phyloP scores from a whole-genome alignment of 2,888 invertebrate species.

The Pristionchus japonicus region DNA sequence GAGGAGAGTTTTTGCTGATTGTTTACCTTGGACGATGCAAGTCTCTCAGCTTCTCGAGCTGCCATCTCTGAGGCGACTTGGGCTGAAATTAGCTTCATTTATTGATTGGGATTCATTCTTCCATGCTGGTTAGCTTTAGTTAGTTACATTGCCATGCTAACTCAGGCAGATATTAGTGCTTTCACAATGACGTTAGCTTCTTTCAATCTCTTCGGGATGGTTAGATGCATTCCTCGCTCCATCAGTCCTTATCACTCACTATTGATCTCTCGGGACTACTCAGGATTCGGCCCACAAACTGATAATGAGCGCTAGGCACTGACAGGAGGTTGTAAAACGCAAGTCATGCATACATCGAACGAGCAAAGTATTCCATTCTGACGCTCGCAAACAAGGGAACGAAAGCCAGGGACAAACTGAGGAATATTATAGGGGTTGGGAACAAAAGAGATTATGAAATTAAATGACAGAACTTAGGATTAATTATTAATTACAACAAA shows the following conservation, averaged over 20 bases:
- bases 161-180: neutral
- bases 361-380: neutral
- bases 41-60: slow-evolving; percentile 31
- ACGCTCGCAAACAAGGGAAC: neutral
- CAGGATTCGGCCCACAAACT: neutral
- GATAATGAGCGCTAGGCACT: neutral
- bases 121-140: neutral
- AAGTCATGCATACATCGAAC: neutral
- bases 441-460: neutral
- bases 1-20: neutral
- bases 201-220: neutral
- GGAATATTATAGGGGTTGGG: neutral
- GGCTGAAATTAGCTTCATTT: slow-evolving; percentile 27
- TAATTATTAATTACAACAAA: no score
- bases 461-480: neutral
- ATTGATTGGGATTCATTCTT: neutral
- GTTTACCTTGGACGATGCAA: slow-evolving; percentile 32
- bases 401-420: neutral
- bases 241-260: neutral
- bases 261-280: neutral
- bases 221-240: neutral
- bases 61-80: slow-evolving; percentile 23
- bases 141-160: neutral
- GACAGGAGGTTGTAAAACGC: neutral
- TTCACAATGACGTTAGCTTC: neutral